Percentiles rank a stretch among this genome's conserved stretches.
Conservation (phyloP, 2,888 invertebrate genomes). For the Opisthograptis luteolata region DNA sequence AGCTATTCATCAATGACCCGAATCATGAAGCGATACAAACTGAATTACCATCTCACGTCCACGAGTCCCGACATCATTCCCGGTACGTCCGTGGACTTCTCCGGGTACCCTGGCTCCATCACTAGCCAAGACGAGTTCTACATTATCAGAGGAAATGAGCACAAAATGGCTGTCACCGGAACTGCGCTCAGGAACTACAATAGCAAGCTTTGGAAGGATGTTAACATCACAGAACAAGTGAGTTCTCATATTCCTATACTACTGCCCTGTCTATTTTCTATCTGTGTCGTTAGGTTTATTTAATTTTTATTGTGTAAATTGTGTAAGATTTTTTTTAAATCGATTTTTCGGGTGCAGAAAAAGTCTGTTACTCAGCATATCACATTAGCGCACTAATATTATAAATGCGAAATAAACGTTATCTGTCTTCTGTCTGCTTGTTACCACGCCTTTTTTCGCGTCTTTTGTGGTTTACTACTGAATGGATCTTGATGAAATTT, state of each 20-base stretch:
- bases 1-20: conserved; percentile 93
- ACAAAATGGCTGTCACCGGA: conserved; percentile 88
- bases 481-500: too few species aligned
- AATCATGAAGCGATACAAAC: conserved; percentile 92
- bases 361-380: too few species aligned
- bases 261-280: neutral
- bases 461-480: too few species aligned
- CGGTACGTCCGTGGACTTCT: conserved; percentile 89
- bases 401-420: too few species aligned
- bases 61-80: conserved; percentile 82
- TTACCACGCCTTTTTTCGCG: too few species aligned
- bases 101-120: conserved; percentile 93
- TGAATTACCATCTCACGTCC: conserved; percentile 87
- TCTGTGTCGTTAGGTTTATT: too few species aligned
- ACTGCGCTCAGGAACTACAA: conserved; percentile 92
- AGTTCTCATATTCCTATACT: too few species aligned
- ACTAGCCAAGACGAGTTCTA: conserved; percentile 94
- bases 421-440: too few species aligned
- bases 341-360: too few species aligned
- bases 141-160: conserved; percentile 84
- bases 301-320: too few species aligned
- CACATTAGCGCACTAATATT: too few species aligned
- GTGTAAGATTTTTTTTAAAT: too few species aligned
- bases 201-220: conserved; percentile 86
- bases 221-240: conserved; percentile 86